These are phyloP conservation scores for Cettia cetti DNA, from an alignment of 2,113 vertebrate genomes.

Conservation along the genomic window DNA sequence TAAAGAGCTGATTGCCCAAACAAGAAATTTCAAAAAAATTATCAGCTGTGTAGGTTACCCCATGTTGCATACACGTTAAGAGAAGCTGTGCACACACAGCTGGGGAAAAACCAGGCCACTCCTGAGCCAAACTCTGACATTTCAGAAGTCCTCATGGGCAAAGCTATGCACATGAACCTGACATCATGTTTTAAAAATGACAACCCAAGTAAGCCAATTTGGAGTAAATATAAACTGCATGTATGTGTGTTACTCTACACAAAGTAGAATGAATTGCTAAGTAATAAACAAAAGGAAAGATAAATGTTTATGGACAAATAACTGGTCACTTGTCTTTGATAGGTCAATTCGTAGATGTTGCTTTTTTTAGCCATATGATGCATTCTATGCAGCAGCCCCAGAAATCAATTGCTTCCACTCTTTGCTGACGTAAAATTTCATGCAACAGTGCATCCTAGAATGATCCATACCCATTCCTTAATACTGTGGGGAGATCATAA, in stretches of 20 bases:
- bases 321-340: background rate
- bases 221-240: background rate
- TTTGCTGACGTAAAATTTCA: slow-evolving; percentile 36
- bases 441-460: background rate
- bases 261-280: background rate
- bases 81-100: background rate
- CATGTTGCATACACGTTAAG: background rate
- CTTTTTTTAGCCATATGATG: background rate
- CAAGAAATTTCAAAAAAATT: background rate
- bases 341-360: background rate
- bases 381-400: background rate
- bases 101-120: slow-evolving; percentile 1
- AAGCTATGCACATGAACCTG: background rate
- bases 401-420: background rate
- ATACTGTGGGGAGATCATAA: slow-evolving; percentile 46
- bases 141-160: background rate
- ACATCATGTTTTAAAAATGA: background rate
- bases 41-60: background rate
- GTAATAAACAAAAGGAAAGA: background rate
- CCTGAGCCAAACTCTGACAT: background rate
- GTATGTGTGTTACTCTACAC: background rate
- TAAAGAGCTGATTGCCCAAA: background rate
- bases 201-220: background rate
- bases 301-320: background rate
- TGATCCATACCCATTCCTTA: slow-evolving; percentile 21